phyloP scores from a whole-genome alignment of 2,797 vertebrate genomes.

The Sciurus vulgaris region DNA sequence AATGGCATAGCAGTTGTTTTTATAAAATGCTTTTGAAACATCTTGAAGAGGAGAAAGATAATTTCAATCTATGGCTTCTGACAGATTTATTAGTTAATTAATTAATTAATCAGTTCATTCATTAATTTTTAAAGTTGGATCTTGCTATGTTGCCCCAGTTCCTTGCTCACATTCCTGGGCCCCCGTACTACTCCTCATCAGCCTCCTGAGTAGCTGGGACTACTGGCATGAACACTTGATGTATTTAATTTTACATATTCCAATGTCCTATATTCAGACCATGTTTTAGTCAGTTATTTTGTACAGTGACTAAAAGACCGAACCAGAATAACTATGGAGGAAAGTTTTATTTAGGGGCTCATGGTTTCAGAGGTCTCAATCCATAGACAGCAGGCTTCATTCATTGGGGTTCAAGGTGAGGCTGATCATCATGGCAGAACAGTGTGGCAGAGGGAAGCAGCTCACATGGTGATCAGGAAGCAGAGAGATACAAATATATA shows the following conservation, averaged over 20 bases:
- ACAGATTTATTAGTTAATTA: background rate
- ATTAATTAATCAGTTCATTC: too few species aligned
- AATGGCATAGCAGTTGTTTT: background rate
- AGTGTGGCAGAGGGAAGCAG: too few species aligned
- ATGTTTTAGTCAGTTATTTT: too few species aligned
- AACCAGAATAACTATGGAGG: too few species aligned
- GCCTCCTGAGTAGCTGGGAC: background rate
- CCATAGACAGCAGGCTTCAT: too few species aligned
- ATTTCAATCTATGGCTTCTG: background rate
- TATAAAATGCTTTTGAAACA: slow-evolving; percentile 8
- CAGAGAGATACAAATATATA: too few species aligned
- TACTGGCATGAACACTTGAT: background rate
- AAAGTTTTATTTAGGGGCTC: too few species aligned
- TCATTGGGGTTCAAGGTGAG: too few species aligned
- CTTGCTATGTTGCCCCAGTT: background rate
- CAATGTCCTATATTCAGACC: background rate
- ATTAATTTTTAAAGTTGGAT: background rate
- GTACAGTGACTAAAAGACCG: too few species aligned
- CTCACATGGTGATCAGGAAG: too few species aligned
- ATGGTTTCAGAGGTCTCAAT: too few species aligned
- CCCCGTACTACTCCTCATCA: background rate
- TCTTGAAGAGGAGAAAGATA: background rate
- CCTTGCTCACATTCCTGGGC: background rate
- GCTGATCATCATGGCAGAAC: too few species aligned
- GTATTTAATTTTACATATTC: slow-evolving; percentile 2